Conservation (phyloP, 92 coral and sea anemone species). For the Bergia puertoricense region DNA sequence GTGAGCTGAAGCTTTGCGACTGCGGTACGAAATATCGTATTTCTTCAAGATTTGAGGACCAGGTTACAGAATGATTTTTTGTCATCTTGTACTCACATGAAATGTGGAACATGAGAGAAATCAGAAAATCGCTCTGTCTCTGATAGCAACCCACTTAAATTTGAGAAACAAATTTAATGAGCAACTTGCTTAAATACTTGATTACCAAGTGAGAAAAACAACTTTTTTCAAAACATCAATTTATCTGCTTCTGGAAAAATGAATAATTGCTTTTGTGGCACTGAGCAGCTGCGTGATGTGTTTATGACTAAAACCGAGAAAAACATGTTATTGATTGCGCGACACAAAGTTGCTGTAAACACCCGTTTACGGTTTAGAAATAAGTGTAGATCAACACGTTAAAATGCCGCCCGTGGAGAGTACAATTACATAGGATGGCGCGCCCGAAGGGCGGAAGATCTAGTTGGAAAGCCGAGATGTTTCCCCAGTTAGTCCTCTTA, state of each 20-base stretch:
- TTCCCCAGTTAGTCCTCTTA: too few species aligned
- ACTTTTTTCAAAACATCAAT: conserved; percentile 22
- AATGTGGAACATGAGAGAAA: not conserved
- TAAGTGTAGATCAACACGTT: not conserved
- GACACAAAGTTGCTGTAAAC: not conserved
- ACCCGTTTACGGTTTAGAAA: not conserved
- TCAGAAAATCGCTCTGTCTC: not conserved
- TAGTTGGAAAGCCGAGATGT: too few species aligned
- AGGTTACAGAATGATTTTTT: conserved; percentile 7
- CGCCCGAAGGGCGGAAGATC: not conserved
- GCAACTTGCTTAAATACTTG: not conserved
- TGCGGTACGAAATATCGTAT: conserved; percentile 22
- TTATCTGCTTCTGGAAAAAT: conserved; percentile 12
- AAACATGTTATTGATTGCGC: not conserved
- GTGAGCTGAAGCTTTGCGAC: conserved; percentile 17
- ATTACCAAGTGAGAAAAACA: not conserved
- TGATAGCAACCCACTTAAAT: not conserved
- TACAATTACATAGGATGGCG: not conserved
- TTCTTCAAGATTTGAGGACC: conserved; percentile 40
- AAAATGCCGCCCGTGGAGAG: not conserved
- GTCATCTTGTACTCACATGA: not conserved
- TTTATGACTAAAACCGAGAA: not conserved
- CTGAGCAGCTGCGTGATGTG: not conserved
- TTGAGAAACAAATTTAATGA: not conserved
- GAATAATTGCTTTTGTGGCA: not conserved